phyloP scores from a whole-genome alignment of 2,797 vertebrate genomes.

The Coreius guichenoti region DNA sequence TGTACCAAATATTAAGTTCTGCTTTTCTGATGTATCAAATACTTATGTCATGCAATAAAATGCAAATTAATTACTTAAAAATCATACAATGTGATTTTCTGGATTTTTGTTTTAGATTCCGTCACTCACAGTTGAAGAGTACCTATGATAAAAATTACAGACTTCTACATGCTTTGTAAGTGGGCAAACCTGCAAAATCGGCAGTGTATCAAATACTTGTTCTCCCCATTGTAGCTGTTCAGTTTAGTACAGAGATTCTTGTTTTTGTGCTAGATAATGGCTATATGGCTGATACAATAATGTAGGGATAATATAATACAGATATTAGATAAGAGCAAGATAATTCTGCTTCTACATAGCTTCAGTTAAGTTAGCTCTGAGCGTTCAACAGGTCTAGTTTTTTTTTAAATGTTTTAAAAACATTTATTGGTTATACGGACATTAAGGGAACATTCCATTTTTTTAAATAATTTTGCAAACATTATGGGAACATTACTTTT shows the following conservation, averaged over 20 bases:
- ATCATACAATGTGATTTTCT: too few relatives aligned
- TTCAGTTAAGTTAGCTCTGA: neutral
- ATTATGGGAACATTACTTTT: neutral
- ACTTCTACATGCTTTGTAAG: too few relatives aligned
- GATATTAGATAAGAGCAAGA: neutral
- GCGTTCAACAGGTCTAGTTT: neutral
- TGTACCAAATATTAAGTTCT: too few relatives aligned
- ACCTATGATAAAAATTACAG: too few relatives aligned
- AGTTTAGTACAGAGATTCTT: neutral
- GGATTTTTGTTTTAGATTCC: too few relatives aligned
- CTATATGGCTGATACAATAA: conserved; percentile 18
- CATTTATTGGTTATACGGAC: neutral
- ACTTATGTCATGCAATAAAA: too few relatives aligned
- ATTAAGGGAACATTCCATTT: neutral
- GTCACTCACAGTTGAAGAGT: too few relatives aligned
- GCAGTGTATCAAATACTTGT: too few relatives aligned
- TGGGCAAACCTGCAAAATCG: too few relatives aligned
- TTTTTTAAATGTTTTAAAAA: neutral
- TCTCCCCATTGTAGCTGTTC: too few relatives aligned
- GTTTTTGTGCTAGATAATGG: neutral
- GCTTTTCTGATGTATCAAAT: too few relatives aligned
- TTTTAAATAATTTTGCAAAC: neutral
- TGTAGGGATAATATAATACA: neutral
- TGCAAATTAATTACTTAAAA: too few relatives aligned
- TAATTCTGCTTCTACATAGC: neutral